Evolutionary conservation across 2,888 invertebrate genomes (phyloP).

Genomic region (Lycocerus yunnanus): DNA sequence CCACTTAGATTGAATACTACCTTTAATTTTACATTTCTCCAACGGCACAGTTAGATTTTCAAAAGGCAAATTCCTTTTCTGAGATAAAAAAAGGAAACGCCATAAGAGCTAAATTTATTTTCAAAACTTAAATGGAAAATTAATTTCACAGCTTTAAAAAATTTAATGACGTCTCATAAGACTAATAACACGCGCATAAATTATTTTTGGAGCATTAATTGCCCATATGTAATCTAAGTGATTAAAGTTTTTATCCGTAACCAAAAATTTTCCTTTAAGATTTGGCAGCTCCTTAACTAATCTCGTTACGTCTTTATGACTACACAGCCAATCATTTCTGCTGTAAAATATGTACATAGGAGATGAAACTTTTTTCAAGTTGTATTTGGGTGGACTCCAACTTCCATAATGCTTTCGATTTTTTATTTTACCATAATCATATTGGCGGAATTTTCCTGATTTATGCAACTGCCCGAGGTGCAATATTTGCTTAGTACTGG

Average conservation of each 20-base stretch:
- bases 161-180: not conserved
- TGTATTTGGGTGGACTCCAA: slow-evolving; percentile 31
- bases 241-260: slow-evolving; percentile 45
- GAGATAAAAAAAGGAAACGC: too few relatives aligned
- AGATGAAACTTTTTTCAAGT: slow-evolving; percentile 24
- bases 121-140: too few relatives aligned
- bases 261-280: slow-evolving; percentile 40
- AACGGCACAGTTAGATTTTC: too few relatives aligned
- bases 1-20: too few relatives aligned
- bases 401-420: slow-evolving; percentile 31
- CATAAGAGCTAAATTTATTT: too few relatives aligned
- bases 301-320: slow-evolving; percentile 30
- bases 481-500: not conserved
- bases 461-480: not conserved
- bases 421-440: not conserved
- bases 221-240: slow-evolving; percentile 50
- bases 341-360: slow-evolving; percentile 35
- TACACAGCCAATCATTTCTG: slow-evolving; percentile 37
- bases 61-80: too few relatives aligned
- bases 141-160: not conserved
- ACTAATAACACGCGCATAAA: not conserved
- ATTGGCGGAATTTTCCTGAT: not conserved
- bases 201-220: slow-evolving; percentile 39
- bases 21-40: too few relatives aligned
- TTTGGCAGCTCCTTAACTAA: slow-evolving; percentile 37